Evolutionary conservation across 2,797 vertebrate genomes (phyloP), one percentile per base, ranked within the genome.

Genomic region (Argya squamiceps): DNA sequence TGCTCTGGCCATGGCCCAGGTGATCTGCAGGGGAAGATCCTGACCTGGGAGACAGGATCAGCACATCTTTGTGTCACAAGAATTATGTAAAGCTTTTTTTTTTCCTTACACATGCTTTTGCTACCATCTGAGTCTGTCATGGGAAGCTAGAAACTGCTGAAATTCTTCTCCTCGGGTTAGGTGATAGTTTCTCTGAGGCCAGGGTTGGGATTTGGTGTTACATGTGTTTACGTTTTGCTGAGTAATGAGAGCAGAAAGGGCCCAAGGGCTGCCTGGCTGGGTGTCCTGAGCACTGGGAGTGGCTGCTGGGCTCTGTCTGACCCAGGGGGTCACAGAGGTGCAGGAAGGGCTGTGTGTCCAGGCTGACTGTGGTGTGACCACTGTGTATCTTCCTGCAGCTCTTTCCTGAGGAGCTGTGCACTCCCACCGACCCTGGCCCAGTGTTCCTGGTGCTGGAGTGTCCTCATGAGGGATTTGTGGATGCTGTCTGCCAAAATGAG

Each of bases 381-480:
- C 22, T 59, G n/a, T 91, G 26, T 68, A 3, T 49, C 73, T 73
- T 74, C 69, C 89, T 75, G 39, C 97, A 99, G 99, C 99, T 99
- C 84, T 94, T 93, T 2, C 98, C 99, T 2, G 99, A 99, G 91
- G 99, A 99, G 91, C 98, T 99, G 4, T 99, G 99, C 23, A 99
- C 99, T 0, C 99, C 99, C 15, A 41, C 98, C 8, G 98, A 99
- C 23, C 99, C 99, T 0, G 99, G 99, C 10, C 97, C 98, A 0
- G 98, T 97, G 30, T 99, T 99, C 47, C 71, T 99, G 0, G 96
- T 99, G 13, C 88, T 99, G 4, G 99, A 99, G 84, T 99, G 99
- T 97, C 99, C 99, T 2, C 98, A 99, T 0, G 96, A 98, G 88
- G 98, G 98, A 39, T 99, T 99, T 49, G 88, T 99, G 30, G 92